Base-by-base conservation (phyloP, 2,113 vertebrate genomes). In the Myotis yumanensis region DNA sequence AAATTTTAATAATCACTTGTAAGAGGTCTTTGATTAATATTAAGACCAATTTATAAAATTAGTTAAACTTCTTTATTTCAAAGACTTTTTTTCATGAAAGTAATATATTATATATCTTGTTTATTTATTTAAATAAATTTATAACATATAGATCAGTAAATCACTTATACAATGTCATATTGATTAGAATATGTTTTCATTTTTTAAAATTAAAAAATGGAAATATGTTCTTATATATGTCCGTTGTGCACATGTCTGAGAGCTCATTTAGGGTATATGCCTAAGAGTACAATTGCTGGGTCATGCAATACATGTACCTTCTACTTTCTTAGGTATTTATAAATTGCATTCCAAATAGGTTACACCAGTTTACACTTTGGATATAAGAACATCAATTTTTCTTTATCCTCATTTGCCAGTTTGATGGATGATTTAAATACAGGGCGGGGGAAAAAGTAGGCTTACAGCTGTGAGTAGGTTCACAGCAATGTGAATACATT, bases 1-100 rank as follows among this genome's bases (percentile, higher is more conserved):
- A 96, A 76, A 59, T 81, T 90, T 95, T 66, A 91, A 64, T 35
- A 71, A 72, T 75, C 23, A 89, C 14, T 82, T 86, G 1, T 91
- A 92, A 86, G 46, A 86, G 4, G 32, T 51, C 23, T 72, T 89
- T 91, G 30, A 71, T 82, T 81, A 83, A 71, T 62, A 18, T 86
- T 93, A 86, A 86, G 17, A 68, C 11, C 4, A 66, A 64, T 81
- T 89, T 89, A 69, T n/a, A 85, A 85, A 76, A 52, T 51, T 51
- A 75, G 20, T 62, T 81, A 68, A 35, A 76, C 40, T 77, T 96
- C 51, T 88, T 73, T 84, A 91, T 37, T 35, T 88, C 40, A 85
- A 82, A 57, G 68, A 71, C 68, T 22, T 28, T 17, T 14, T 81
- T 40, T 82, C 20, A 66, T 64, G 69, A 90, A 72, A 64, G 52